A percentile compares a stretch with the other conserved stretches of the same genome.
phyloP scores from a whole-genome alignment of 2,888 invertebrate genomes.

The Mesorhabditis spiculigera region DNA sequence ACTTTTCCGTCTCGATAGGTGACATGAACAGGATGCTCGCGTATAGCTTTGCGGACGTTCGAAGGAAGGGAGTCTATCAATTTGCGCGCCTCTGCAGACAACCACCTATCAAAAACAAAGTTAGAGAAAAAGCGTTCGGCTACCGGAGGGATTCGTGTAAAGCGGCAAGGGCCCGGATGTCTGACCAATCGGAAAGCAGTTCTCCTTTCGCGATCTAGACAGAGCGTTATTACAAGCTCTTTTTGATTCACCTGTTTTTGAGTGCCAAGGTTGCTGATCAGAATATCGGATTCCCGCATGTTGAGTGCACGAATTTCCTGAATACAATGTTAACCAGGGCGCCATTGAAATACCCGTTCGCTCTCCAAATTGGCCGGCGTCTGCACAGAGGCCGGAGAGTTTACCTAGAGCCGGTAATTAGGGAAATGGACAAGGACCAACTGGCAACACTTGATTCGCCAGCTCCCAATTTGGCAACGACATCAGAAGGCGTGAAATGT shows the following conservation, averaged over 20 bases:
- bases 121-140: not conserved
- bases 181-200: constrained; percentile 78
- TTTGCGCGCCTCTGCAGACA: constrained; percentile 24
- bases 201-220: constrained; percentile 68
- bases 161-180: constrained; percentile 79
- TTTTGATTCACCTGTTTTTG: constrained; percentile 36
- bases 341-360: constrained; percentile 21
- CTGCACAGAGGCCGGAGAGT: constrained; percentile 29
- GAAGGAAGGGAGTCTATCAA: constrained; percentile 28
- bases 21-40: constrained; percentile 35
- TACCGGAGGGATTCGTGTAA: constrained; percentile 82
- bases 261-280: constrained; percentile 76
- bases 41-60: constrained; percentile 21
- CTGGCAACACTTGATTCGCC: constrained; percentile 6
- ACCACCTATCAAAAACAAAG: constrained; percentile 61
- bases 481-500: constrained; percentile 85
- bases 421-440: not conserved
- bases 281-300: constrained; percentile 83
- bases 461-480: constrained; percentile 72
- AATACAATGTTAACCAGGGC: not conserved
- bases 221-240: not conserved
- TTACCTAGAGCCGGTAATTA: constrained; percentile 8
- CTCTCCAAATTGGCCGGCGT: constrained; percentile 39
- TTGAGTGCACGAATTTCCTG: constrained; percentile 74
- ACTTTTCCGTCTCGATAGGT: constrained; percentile 5